Conservation (phyloP, 2,797 vertebrate species). For the Bradypodion ventrale region DNA sequence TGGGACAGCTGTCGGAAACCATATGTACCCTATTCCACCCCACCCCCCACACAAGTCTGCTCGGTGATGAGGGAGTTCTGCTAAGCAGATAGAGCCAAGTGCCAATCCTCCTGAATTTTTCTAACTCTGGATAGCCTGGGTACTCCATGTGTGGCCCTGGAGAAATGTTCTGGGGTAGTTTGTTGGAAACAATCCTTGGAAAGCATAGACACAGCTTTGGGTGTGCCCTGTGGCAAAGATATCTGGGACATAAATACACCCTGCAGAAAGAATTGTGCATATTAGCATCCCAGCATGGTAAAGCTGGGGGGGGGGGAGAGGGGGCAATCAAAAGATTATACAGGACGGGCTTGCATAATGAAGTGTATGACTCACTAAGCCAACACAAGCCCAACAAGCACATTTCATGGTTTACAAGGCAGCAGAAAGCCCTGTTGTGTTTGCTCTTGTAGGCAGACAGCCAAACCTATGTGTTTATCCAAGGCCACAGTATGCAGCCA, state of each 20-base stretch:
- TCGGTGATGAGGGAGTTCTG: conserved; percentile 20
- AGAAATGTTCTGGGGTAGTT: not conserved
- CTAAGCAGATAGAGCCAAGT: conserved; percentile 25
- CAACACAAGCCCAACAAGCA: not conserved
- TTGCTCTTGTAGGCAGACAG: not conserved
- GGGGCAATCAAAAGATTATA: not conserved
- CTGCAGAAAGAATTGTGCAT: not conserved
- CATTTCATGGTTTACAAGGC: not conserved
- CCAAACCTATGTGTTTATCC: not conserved
- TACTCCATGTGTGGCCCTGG: conserved; percentile 41
- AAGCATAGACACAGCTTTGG: not conserved
- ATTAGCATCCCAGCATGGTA: not conserved
- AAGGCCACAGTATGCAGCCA: not conserved
- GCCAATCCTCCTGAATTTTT: conserved; percentile 17
- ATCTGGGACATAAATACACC: not conserved
- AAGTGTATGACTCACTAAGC: not conserved
- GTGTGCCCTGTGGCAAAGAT: not conserved
- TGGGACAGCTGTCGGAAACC: conserved; percentile 55
- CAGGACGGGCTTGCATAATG: not conserved
- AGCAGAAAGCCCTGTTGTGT: not conserved
- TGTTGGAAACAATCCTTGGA: not conserved
- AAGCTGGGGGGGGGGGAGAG: not conserved
- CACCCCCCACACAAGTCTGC: conserved; percentile 39
- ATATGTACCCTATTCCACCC: conserved; percentile 38
- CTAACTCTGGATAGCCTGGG: conserved; percentile 16